Evolutionary conservation across 2,113 vertebrate species (phyloP), one percentile per base, ranked within the genome.

Genomic region (Pituophis catenifer): DNA sequence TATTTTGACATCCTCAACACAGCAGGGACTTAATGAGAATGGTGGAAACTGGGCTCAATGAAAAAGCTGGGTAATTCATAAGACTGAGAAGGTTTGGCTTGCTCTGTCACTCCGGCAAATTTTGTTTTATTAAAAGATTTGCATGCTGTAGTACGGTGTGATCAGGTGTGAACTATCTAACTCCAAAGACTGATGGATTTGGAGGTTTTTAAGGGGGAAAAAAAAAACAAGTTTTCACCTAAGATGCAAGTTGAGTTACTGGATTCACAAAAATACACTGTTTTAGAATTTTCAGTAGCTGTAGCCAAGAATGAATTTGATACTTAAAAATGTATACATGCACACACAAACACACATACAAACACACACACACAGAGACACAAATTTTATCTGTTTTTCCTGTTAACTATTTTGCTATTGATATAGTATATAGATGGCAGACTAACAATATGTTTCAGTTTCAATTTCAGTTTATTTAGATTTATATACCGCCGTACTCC

Each of bases 1-100:
- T 17, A 94, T 97, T 97, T 91, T 96, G 93, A 96, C 89, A 95
- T 87, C 52, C 21, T 94, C 10, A 94, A 86, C 89, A 94, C 89
- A 97, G 89, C 52, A 95, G 94, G 91, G 38, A 85, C 85, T 95
- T 90, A 95, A 92, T 65, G 94, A 91, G 90, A 95, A 92, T 29
- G 89, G n/a, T 90, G 58, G 85, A 95, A 95, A 52, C 33, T 91
- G 95, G 48, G 12, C 91, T 96, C 48, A 97, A 93, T 24, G 91
- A 96, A 57, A 93, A 94, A 94, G 0, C 89, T 91, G 91, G 92
- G 94, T 94, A 95, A 97, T 96, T 94, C 89, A 90, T 90, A 59
- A 95, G 50, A 57, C 44, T 86, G 54, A 21, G 19, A 93, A 87
- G 53, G 86, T 91, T 90, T 93, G 54, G 94, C 65, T 93, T 70